Conservation (phyloP, 2,113 vertebrate species). For the Chionis minor region DNA sequence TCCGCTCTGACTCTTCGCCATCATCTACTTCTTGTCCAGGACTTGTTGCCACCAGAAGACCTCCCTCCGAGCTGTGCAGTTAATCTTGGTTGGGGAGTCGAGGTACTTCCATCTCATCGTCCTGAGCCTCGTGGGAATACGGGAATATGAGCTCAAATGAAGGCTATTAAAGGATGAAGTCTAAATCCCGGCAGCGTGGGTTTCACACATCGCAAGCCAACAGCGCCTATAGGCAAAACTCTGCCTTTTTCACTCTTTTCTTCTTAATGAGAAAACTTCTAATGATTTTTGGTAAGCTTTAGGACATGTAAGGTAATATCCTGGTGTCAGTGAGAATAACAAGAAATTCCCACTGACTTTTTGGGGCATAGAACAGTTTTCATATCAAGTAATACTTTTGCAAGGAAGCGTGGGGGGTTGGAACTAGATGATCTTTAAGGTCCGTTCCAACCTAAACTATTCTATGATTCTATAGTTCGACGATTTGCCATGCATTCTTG, state of each 20-base stretch:
- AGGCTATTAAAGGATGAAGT: not conserved
- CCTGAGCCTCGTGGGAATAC: not conserved
- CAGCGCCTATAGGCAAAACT: not conserved
- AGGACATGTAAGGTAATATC: not conserved
- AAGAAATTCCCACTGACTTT: not conserved
- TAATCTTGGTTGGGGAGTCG: rapidly evolving
- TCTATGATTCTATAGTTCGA: no score
- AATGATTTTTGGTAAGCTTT: not conserved
- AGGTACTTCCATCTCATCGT: not conserved
- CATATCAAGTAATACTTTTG: not conserved
- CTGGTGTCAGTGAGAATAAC: not conserved
- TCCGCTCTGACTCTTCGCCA: not conserved
- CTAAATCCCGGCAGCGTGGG: not conserved
- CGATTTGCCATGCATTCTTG: not conserved
- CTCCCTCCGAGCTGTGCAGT: not conserved
- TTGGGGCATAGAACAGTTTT: not conserved
- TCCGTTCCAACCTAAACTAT: no score
- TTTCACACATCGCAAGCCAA: not conserved
- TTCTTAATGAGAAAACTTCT: not conserved
- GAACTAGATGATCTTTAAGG: no score
- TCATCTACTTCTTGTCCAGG: not conserved
- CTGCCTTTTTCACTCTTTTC: not conserved
- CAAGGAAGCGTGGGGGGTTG: not conserved
- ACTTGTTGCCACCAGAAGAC: not conserved
- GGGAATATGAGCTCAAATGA: not conserved